phyloP scores from a whole-genome alignment of 2,113 vertebrate genomes.

The Nibea coibor region DNA sequence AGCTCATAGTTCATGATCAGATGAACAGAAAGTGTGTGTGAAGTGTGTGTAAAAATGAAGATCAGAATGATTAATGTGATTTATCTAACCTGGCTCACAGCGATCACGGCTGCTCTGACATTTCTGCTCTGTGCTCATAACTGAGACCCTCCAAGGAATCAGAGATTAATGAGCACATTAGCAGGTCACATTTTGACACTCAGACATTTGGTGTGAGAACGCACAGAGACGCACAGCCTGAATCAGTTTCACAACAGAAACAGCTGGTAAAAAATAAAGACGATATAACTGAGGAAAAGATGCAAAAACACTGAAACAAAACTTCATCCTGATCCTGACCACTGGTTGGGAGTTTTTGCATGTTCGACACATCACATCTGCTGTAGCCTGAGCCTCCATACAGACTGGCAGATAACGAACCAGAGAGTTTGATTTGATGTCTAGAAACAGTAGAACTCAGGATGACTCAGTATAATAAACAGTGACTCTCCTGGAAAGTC shows the following conservation, averaged over 20 bases:
- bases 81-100: slow-evolving; percentile 23
- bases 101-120: slow-evolving; percentile 11
- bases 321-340: background rate
- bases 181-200: background rate
- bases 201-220: background rate
- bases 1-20: background rate
- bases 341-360: too few relatives aligned
- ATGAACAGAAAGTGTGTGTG: background rate
- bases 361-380: background rate
- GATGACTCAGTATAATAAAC: too few relatives aligned
- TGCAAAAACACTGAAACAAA: background rate
- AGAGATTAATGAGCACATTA: slow-evolving; percentile 44
- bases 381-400: too few relatives aligned
- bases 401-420: too few relatives aligned
- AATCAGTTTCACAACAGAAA: background rate
- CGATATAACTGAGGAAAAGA: background rate
- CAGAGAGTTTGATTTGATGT: too few relatives aligned
- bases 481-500: too few relatives aligned
- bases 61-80: background rate
- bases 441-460: too few relatives aligned
- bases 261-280: background rate
- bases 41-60: background rate
- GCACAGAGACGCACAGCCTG: background rate
- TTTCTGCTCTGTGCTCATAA: slow-evolving; percentile 27
- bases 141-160: slow-evolving; percentile 8